Conservation (phyloP, 1,140 invertebrate genomes). For the Diprion similis region DNA sequence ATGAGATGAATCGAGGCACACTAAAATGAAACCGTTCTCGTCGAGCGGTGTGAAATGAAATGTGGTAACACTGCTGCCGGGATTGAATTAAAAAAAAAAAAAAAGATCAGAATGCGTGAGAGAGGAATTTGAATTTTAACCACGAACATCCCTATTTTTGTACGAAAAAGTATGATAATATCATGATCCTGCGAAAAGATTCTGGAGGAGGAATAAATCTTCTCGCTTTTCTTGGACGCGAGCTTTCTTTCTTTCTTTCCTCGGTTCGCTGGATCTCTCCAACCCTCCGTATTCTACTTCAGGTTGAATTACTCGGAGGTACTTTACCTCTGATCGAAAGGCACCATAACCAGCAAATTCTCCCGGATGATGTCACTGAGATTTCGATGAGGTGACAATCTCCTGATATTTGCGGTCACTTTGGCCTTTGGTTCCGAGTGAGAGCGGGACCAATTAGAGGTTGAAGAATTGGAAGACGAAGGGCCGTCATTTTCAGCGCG, state of each 20-base stretch:
- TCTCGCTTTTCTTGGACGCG: too few species aligned
- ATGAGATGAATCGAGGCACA: not conserved
- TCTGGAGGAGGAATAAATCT: too few species aligned
- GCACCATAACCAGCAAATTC: constrained; percentile 51
- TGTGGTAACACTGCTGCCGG: not conserved
- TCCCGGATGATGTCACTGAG: constrained; percentile 43
- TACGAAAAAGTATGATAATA: too few species aligned
- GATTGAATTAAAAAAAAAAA: not conserved
- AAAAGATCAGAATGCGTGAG: not conserved
- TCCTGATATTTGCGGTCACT: constrained; percentile 12
- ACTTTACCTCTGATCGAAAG: constrained; percentile 27
- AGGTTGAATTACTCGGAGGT: too few species aligned
- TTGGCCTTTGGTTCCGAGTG: constrained; percentile 16
- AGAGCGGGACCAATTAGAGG: constrained; percentile 26
- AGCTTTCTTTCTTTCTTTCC: too few species aligned
- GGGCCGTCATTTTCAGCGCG: constrained; percentile 22
- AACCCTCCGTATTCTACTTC: too few species aligned
- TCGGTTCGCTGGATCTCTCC: too few species aligned
- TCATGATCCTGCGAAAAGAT: too few species aligned
- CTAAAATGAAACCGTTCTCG: too few species aligned
- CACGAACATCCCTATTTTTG: too few species aligned
- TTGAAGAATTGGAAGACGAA: constrained; percentile 47
- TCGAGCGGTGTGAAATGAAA: too few species aligned
- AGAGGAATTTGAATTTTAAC: not conserved
- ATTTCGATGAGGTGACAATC: constrained; percentile 40